Conservation (phyloP, 2,113 vertebrate species). For the Carassius auratus region DNA sequence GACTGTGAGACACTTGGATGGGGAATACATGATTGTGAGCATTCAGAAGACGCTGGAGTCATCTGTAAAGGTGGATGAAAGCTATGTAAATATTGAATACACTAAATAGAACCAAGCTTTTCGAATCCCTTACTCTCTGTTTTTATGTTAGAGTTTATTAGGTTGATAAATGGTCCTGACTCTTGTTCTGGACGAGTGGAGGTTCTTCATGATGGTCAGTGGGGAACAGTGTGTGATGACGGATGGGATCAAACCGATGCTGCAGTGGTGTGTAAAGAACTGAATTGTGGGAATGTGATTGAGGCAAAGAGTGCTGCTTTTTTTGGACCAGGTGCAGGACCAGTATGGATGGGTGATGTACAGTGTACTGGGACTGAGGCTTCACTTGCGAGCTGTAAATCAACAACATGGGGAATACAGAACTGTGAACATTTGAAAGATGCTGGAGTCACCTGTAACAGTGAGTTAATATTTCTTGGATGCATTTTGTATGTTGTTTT, state of each 20-base stretch:
- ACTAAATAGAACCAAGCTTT: too few relatives aligned
- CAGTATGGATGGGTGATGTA: background rate
- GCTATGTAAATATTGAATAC: too few relatives aligned
- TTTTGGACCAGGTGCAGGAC: constrained; percentile 10
- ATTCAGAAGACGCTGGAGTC: background rate
- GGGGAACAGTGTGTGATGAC: constrained; percentile 2
- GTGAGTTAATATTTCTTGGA: too few relatives aligned
- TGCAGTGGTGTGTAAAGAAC: constrained; percentile 32
- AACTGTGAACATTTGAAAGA: too few relatives aligned
- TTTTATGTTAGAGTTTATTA: background rate
- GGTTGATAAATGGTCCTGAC: background rate
- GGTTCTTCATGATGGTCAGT: background rate
- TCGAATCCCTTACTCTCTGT: too few relatives aligned
- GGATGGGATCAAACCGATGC: background rate
- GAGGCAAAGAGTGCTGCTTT: background rate
- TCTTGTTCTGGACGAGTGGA: constrained; percentile 40
- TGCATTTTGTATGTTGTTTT: too few relatives aligned
- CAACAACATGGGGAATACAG: too few relatives aligned
- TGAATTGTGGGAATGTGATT: background rate
- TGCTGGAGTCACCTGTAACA: too few relatives aligned
- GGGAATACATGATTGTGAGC: background rate
- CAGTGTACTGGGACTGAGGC: background rate
- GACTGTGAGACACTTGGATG: background rate
- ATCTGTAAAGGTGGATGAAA: background rate
- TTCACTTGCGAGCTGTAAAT: too few relatives aligned